Evolutionary conservation across 2,797 vertebrate species (phyloP).

Genomic region (Scarus forsteni): DNA sequence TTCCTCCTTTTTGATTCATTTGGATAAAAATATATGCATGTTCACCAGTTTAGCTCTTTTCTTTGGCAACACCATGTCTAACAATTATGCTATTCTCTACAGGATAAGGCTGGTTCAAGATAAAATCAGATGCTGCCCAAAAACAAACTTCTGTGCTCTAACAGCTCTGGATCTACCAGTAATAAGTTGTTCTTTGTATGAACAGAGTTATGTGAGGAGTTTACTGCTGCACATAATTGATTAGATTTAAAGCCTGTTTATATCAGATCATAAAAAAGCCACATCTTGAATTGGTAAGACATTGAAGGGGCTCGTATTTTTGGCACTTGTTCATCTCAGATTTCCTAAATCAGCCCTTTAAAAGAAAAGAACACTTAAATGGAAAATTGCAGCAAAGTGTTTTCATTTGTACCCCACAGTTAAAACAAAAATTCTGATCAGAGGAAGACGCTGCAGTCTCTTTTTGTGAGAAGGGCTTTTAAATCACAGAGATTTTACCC

Average conservation of each 20-base stretch:
- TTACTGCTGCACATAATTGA: conserved; percentile 60
- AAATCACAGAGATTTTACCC: conserved; percentile 26
- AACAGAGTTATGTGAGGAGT: conserved; percentile 43
- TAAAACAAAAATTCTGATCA: conserved; percentile 17
- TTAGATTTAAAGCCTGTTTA: conserved; percentile 56
- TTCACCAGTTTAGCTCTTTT: too few relatives aligned
- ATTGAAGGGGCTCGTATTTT: conserved; percentile 35
- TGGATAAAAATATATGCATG: too few relatives aligned
- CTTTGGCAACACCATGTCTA: too few relatives aligned
- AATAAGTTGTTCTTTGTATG: conserved; percentile 67
- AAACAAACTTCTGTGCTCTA: conserved; percentile 36
- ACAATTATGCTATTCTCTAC: too few relatives aligned
- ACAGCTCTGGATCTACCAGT: conserved; percentile 47
- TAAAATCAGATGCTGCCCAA: conserved; percentile 32
- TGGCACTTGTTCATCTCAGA: conserved; percentile 15
- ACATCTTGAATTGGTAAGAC: conserved; percentile 61
- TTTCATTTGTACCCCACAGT: conserved; percentile 11
- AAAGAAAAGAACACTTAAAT: conserved; percentile 15
- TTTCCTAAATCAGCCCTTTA: conserved; percentile 13
- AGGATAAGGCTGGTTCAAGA: conserved; percentile 7
- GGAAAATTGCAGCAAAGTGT: conserved; percentile 4
- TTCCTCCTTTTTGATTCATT: too few relatives aligned
- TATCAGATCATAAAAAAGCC: conserved; percentile 52
- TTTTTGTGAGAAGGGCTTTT: conserved; percentile 48
- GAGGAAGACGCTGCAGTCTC: conserved; percentile 2